Evolutionary conservation across 1,140 invertebrate genomes (phyloP).

Genomic region (Pinna nobilis): DNA sequence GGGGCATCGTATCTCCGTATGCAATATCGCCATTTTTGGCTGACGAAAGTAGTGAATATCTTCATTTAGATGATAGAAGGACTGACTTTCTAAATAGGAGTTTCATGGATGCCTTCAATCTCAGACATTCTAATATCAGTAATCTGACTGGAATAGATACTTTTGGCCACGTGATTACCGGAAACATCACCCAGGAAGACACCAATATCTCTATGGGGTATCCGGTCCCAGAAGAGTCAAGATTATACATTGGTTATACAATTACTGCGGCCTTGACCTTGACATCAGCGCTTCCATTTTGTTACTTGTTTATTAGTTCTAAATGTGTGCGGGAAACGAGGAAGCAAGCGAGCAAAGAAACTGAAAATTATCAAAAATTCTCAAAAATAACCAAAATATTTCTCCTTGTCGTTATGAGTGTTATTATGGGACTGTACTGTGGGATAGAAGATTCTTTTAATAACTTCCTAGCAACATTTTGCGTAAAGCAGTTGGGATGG

Average conservation of each 20-base stretch:
- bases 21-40: conserved; percentile 55
- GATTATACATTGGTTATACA: neutral
- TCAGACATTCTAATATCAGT: too few relatives aligned
- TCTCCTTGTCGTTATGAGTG: conserved; percentile 23
- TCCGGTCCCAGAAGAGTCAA: neutral
- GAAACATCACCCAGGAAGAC: too few relatives aligned
- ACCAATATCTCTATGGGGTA: too few relatives aligned
- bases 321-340: neutral
- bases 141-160: too few relatives aligned
- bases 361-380: conserved; percentile 8
- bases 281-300: neutral
- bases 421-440: conserved; percentile 42
- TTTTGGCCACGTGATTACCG: too few relatives aligned
- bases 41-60: too few relatives aligned
- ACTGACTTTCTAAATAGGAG: too few relatives aligned
- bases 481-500: conserved; percentile 46
- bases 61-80: too few relatives aligned
- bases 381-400: neutral
- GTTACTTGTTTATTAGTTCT: neutral
- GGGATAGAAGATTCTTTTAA: conserved; percentile 50
- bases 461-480: conserved; percentile 45
- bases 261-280: neutral
- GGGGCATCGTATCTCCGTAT: conserved; percentile 54
- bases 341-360: too few relatives aligned
- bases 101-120: too few relatives aligned